Conservation (phyloP, 2,113 vertebrate genomes). For the Embiotoca jacksoni region DNA sequence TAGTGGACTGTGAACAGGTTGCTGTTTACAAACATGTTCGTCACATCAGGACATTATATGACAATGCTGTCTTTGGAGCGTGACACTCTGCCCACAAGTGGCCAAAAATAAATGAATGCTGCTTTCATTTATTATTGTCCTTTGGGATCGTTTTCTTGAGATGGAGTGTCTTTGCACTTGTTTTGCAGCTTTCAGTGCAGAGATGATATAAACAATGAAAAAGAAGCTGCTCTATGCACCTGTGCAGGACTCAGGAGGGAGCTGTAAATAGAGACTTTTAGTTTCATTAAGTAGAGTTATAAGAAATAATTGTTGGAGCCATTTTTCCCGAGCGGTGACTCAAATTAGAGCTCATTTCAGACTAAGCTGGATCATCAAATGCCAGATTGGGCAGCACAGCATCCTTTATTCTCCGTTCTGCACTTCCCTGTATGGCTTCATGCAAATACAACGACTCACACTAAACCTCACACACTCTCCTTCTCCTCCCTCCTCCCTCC, state of each 20-base stretch:
- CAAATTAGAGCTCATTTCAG: constrained; percentile 44
- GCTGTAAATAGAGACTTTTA: constrained; percentile 13
- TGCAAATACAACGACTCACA: constrained; percentile 60
- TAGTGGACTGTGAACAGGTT: too few species aligned
- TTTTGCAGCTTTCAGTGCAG: not conserved
- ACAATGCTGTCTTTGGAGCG: not conserved
- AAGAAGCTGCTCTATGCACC: constrained; percentile 13
- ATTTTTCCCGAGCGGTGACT: constrained; percentile 30
- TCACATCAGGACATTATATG: too few species aligned
- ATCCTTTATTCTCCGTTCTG: constrained; percentile 37
- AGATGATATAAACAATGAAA: not conserved
- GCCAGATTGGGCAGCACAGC: constrained; percentile 10
- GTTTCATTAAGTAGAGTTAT: constrained; percentile 28
- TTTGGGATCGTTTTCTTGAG: not conserved
- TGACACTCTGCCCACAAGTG: not conserved
- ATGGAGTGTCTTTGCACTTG: not conserved
- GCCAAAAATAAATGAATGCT: not conserved
- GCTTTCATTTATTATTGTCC: not conserved
- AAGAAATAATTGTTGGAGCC: constrained; percentile 23
- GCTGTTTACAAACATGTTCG: too few species aligned
- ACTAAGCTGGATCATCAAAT: constrained; percentile 47
- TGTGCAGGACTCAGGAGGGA: not conserved
- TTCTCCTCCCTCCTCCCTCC: constrained; percentile 22
- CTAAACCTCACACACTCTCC: constrained; percentile 52
- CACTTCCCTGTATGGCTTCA: constrained; percentile 49